Percentiles rank a stretch among this genome's conserved stretches.
Evolutionary conservation across 2,888 invertebrate genomes (phyloP).

Genomic region (Eurytoma adleriae): DNA sequence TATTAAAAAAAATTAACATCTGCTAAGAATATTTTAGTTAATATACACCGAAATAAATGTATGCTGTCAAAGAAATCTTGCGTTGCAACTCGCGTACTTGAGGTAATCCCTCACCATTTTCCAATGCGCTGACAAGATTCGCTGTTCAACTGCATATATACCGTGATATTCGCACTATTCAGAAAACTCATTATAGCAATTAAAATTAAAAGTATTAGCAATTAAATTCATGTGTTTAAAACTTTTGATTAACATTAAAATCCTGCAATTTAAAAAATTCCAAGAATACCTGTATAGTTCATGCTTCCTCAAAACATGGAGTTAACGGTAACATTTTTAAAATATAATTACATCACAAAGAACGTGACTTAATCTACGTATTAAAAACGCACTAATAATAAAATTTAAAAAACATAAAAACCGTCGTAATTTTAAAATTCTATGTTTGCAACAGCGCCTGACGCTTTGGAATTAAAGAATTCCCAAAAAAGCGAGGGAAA

Average conservation of each 20-base stretch:
- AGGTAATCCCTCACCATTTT: constrained; percentile 5
- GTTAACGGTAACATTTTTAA: too few relatives aligned
- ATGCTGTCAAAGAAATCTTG: too few relatives aligned
- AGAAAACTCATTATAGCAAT: background rate
- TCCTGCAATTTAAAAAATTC: too few relatives aligned
- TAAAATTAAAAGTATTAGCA: background rate
- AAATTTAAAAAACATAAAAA: too few relatives aligned
- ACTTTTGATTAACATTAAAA: too few relatives aligned
- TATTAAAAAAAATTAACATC: background rate
- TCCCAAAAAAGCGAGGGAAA: background rate
- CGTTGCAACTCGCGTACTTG: background rate
- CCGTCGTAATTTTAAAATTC: too few relatives aligned
- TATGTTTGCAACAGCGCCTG: too few relatives aligned
- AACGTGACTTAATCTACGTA: too few relatives aligned
- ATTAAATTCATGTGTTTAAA: too few relatives aligned
- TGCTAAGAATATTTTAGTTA: background rate
- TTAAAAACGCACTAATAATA: too few relatives aligned
- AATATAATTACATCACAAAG: too few relatives aligned
- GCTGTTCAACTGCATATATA: background rate
- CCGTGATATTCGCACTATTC: background rate
- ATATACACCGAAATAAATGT: background rate
- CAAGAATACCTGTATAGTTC: background rate
- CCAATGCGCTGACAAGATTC: constrained; percentile 16
- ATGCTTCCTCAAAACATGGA: background rate
- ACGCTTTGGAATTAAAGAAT: background rate